phyloP scores from a whole-genome alignment of 2,113 vertebrate genomes.

The Hippoglossus stenolepis region DNA sequence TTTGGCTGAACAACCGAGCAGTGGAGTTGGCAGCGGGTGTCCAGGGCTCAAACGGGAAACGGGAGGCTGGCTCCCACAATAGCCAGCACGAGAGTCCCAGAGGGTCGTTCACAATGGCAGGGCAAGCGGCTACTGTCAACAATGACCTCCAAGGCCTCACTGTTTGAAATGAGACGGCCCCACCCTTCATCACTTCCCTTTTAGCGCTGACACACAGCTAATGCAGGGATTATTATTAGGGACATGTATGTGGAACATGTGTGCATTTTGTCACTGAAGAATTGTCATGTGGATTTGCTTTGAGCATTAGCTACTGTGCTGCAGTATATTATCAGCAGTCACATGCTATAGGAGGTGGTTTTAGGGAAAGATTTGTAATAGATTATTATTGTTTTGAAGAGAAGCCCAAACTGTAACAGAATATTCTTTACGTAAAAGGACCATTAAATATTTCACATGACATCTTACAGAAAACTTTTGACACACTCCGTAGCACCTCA shows the following conservation, averaged over 20 bases:
- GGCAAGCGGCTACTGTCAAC: conserved; percentile 72
- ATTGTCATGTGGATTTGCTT: conserved; percentile 29
- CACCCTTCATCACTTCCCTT: conserved; percentile 73
- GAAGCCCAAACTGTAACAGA: neutral
- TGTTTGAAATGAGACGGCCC: conserved; percentile 53
- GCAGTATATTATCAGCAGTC: conserved; percentile 2
- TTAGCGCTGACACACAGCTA: conserved; percentile 46
- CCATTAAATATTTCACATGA: neutral
- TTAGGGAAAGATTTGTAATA: neutral
- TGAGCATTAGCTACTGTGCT: conserved; percentile 29
- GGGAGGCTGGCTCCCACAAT: conserved; percentile 76
- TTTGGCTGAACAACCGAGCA: conserved; percentile 52
- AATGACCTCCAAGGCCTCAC: conserved; percentile 68
- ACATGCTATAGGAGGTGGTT: neutral
- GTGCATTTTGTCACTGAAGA: conserved; percentile 42
- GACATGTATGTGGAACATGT: conserved; percentile 38
- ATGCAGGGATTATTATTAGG: conserved; percentile 70
- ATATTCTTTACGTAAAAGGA: neutral
- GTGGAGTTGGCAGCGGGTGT: conserved; percentile 67
- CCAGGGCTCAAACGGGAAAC: conserved; percentile 73
- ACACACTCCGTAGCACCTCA: conserved; percentile 5
- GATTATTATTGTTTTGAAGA: neutral
- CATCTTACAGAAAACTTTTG: neutral
- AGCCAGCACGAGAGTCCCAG: conserved; percentile 61
- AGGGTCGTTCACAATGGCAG: conserved; percentile 75